Evolutionary conservation across 2,113 vertebrate species (phyloP).

Genomic region (Circaetus cinerascens): DNA sequence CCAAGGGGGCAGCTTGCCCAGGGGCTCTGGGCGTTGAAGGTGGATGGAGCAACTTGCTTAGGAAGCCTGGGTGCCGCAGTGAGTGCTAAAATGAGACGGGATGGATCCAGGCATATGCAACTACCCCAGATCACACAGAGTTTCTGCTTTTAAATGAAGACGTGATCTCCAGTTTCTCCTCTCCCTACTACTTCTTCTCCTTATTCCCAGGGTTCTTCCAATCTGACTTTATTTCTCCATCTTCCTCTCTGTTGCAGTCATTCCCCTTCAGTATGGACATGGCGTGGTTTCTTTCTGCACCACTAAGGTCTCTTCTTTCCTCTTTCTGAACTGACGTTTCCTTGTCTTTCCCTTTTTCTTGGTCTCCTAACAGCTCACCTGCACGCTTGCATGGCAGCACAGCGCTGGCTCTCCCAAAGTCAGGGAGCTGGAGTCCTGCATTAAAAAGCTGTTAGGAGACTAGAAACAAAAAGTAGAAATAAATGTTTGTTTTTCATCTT

Average conservation of each 20-base stretch:
- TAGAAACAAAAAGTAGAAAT: neutral
- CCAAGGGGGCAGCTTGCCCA: neutral
- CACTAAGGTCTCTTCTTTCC: neutral
- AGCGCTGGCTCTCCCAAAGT: neutral
- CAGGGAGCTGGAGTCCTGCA: neutral
- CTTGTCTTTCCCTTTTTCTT: neutral
- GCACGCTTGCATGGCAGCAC: rapidly evolving
- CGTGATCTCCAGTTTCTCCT: neutral
- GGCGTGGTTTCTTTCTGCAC: neutral
- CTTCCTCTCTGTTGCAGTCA: neutral
- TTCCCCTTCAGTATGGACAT: neutral
- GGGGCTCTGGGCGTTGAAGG: neutral
- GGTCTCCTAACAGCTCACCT: neutral
- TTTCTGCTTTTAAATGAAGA: neutral
- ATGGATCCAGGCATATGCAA: rapidly evolving
- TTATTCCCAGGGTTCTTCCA: neutral
- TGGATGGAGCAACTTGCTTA: neutral
- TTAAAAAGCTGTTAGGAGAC: neutral
- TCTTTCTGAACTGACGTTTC: neutral
- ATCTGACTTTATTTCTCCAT: neutral
- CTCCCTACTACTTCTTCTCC: neutral
- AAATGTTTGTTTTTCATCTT: neutral
- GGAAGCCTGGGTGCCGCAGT: neutral
- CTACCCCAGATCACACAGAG: neutral
- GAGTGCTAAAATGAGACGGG: neutral